Conservation (phyloP, 1,140 invertebrate genomes). For the Tetranychus cinnabarinus region DNA sequence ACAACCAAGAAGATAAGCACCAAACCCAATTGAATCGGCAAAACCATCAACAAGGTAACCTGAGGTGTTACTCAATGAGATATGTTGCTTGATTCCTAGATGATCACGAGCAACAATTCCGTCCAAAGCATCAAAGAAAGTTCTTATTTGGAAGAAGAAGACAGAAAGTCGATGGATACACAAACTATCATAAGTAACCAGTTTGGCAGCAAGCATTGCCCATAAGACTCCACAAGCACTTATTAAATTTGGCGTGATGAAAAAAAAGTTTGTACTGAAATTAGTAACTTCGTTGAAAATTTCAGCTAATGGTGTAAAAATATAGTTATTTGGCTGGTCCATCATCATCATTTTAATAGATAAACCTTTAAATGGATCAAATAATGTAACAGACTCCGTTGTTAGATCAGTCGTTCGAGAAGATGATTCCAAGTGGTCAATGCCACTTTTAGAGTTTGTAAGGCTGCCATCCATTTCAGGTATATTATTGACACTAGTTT, state of each 20-base stretch:
- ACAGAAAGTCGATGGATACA: conserved; percentile 38
- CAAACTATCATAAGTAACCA: conserved; percentile 31
- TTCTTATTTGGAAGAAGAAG: conserved; percentile 25
- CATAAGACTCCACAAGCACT: conserved; percentile 45
- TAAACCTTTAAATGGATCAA: conserved; percentile 11
- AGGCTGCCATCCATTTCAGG: background rate
- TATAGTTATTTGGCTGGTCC: conserved; percentile 15
- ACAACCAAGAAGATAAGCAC: conserved; percentile 23
- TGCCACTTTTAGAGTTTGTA: background rate
- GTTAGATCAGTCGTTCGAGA: background rate
- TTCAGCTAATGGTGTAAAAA: conserved; percentile 12
- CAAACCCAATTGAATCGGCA: conserved; percentile 17
- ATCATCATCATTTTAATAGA: conserved; percentile 15
- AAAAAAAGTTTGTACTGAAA: conserved; percentile 35
- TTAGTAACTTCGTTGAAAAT: conserved; percentile 12
- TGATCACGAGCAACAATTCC: conserved; percentile 42
- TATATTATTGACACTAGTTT: background rate
- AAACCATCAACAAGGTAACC: conserved; percentile 26
- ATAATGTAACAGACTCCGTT: background rate
- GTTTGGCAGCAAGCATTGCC: conserved; percentile 37
- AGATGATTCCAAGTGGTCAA: background rate
- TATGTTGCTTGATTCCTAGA: conserved; percentile 21
- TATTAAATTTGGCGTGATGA: conserved; percentile 49
- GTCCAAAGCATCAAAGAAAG: conserved; percentile 51
- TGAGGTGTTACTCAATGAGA: conserved; percentile 17